A percentile compares a stretch with the other conserved stretches of the same genome.
phyloP scores from a whole-genome alignment of 2,113 vertebrate species.

The Siniperca chuatsi region DNA sequence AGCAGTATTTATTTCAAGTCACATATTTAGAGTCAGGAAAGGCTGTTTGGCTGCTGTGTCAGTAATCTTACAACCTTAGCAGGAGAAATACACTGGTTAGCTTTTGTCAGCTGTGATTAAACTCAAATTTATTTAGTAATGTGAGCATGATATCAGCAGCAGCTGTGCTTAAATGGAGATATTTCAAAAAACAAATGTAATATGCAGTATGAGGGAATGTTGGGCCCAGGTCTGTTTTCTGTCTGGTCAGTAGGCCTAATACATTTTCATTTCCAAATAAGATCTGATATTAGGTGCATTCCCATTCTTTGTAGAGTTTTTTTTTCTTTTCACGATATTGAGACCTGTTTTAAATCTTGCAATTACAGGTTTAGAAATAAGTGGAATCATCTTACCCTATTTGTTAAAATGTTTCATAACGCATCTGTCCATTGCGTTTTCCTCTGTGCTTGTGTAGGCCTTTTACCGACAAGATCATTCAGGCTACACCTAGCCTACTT shows the following conservation, averaged over 20 bases:
- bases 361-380: neutral
- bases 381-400: neutral
- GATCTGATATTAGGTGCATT: neutral
- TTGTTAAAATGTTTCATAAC: neutral
- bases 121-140: neutral
- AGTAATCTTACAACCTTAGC: neutral
- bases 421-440: neutral
- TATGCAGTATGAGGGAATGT: neutral
- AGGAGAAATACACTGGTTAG: neutral
- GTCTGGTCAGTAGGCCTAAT: neutral
- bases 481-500: neutral
- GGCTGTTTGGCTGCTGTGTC: neutral
- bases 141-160: neutral
- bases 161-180: neutral
- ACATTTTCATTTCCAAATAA: neutral
- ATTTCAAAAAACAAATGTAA: neutral
- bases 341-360: neutral
- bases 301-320: neutral
- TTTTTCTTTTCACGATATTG: neutral
- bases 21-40: neutral
- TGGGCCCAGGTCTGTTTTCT: neutral
- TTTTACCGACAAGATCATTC: neutral
- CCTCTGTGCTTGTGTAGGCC: neutral
- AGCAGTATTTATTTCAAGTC: neutral
- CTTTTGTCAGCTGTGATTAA: neutral